These are phyloP conservation scores for Enteromius argenteus DNA, from an alignment of 2,797 vertebrate genomes.

Conservation along the genomic window DNA sequence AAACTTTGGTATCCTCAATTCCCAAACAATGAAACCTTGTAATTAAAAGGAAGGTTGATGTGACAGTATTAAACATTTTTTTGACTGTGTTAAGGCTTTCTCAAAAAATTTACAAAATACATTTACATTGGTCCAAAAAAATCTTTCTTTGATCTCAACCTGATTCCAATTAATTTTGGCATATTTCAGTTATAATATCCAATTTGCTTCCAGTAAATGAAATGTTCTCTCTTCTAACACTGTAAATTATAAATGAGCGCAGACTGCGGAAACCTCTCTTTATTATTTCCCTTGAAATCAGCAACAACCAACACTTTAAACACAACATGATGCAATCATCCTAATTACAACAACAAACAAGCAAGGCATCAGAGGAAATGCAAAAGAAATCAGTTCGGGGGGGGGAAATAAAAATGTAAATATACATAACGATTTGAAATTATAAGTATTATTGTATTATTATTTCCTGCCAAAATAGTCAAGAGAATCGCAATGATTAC, in stretches of 20 bases:
- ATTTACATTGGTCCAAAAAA: no score
- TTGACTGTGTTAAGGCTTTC: no score
- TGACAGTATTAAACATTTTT: no score
- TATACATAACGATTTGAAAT: constrained; percentile 63
- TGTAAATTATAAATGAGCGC: neutral
- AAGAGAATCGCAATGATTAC: constrained; percentile 62
- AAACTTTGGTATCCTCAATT: no score
- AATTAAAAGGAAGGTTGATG: no score
- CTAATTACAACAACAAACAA: constrained; percentile 66
- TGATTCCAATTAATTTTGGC: neutral
- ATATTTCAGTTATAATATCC: neutral
- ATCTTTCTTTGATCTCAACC: neutral
- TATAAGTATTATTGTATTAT: constrained; percentile 62
- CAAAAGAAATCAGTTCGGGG: constrained; percentile 42
- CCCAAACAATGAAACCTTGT: no score
- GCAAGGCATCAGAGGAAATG: constrained; percentile 63
- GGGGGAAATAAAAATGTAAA: constrained; percentile 61
- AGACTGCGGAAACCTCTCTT: constrained; percentile 54
- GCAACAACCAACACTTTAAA: constrained; percentile 70
- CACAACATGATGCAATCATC: constrained; percentile 68
- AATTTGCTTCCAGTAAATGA: neutral
- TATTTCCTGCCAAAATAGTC: constrained; percentile 57
- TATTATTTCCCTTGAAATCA: constrained; percentile 73
- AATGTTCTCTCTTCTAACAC: neutral
- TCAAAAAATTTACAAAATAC: no score